Percentiles rank a stretch among this genome's conserved stretches.
These are phyloP conservation scores for Oreortyx pictus DNA, from an alignment of 2,797 vertebrate genomes.

Conservation along the genomic window DNA sequence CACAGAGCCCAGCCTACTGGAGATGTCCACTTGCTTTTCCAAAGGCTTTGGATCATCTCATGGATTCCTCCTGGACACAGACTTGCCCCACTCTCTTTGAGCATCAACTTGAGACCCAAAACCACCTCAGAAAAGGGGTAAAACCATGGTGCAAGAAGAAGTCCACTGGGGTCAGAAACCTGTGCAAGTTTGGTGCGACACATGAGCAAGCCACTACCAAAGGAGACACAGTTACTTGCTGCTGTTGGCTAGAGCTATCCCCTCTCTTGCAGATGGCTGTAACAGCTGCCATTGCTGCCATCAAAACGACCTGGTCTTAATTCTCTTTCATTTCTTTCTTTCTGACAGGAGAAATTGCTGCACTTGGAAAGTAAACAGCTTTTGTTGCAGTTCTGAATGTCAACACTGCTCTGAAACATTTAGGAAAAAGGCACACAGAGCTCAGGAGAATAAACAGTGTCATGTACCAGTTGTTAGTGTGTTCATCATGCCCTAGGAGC, in stretches of 20 bases:
- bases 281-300: fast-evolving
- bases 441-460: not conserved
- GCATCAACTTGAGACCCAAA: not conserved
- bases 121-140: not conserved
- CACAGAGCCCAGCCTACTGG: not conserved
- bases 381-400: not conserved
- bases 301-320: not conserved
- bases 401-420: not conserved
- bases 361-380: not conserved
- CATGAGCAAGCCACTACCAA: not conserved
- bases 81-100: not conserved
- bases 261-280: not conserved
- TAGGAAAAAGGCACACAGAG: not conserved
- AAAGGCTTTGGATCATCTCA: not conserved
- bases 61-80: not conserved
- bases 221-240: fast-evolving
- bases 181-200: fast-evolving
- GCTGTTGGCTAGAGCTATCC: not conserved
- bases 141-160: not conserved
- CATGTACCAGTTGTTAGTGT: not conserved
- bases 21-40: not conserved
- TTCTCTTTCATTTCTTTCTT: not conserved
- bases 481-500: not conserved
- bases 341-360: not conserved
- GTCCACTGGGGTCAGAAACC: not conserved